These are phyloP conservation scores for Nomada lathburiana DNA, from an alignment of 2,888 invertebrate genomes.

Conservation along the genomic window DNA sequence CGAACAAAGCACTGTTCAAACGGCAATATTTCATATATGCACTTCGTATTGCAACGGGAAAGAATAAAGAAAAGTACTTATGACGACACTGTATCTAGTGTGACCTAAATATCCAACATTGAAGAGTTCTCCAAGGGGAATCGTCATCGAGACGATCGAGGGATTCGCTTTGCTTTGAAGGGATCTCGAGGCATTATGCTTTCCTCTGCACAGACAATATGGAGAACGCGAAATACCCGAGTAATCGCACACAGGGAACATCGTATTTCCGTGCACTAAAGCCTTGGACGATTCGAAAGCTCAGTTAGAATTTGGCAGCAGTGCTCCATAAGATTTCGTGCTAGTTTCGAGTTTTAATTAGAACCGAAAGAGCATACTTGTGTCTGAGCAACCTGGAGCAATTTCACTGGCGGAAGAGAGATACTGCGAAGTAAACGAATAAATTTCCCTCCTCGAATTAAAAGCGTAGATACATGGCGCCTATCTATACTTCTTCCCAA, in stretches of 20 bases:
- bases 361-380: too few species aligned
- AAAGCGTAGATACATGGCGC: neutral
- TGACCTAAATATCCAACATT: conserved; percentile 19
- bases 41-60: too few species aligned
- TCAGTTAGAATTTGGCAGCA: too few species aligned
- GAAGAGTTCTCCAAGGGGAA: neutral
- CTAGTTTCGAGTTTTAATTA: too few species aligned
- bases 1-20: neutral
- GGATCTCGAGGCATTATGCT: neutral
- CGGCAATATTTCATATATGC: neutral
- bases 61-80: neutral
- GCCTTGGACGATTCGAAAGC: conserved; percentile 1
- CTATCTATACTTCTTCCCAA: too few species aligned
- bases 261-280: conserved; percentile 28
- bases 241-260: conserved; percentile 15
- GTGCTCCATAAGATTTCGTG: too few species aligned
- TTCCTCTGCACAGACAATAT: neutral
- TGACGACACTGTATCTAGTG: neutral
- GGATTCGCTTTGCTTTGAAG: neutral
- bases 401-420: too few species aligned
- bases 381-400: too few species aligned
- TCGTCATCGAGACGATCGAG: neutral
- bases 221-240: conserved; percentile 11
- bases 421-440: neutral
- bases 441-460: neutral